Conservation (phyloP, 2,888 invertebrate species). For the Busseola fusca region DNA sequence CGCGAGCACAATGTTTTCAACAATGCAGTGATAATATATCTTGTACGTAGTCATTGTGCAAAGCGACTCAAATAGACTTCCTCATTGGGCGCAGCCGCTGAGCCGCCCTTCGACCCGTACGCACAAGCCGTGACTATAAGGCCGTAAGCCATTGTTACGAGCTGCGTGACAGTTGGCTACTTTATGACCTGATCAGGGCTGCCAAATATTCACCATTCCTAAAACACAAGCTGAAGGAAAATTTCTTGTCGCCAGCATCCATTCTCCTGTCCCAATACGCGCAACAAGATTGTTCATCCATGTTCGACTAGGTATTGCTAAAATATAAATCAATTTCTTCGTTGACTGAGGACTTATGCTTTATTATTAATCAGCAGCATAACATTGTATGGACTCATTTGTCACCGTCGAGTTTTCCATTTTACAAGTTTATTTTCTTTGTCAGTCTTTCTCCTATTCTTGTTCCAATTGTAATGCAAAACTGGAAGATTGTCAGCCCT, state of each 20-base stretch:
- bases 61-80: constrained; percentile 70
- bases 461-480: not conserved
- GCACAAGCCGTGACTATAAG: constrained; percentile 64
- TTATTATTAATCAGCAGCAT: not conserved
- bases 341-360: not conserved
- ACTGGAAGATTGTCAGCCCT: constrained; percentile 11
- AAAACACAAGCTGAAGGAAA: not conserved
- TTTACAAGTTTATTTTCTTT: not conserved
- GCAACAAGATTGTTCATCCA: not conserved
- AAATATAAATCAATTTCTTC: not conserved
- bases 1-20: constrained; percentile 38
- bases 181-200: constrained; percentile 32
- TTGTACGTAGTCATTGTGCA: constrained; percentile 64
- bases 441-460: not conserved
- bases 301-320: not conserved
- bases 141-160: constrained; percentile 51
- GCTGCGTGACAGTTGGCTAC: constrained; percentile 35
- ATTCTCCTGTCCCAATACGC: not conserved
- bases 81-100: constrained; percentile 66
- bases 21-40: constrained; percentile 40
- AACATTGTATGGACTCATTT: not conserved
- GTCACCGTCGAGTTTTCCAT: not conserved
- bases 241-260: not conserved
- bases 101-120: constrained; percentile 58
- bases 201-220: not conserved